Percentiles rank a stretch among this genome's conserved stretches.
phyloP scores from a whole-genome alignment of 1,140 invertebrate species.

The Hyles vespertilio region DNA sequence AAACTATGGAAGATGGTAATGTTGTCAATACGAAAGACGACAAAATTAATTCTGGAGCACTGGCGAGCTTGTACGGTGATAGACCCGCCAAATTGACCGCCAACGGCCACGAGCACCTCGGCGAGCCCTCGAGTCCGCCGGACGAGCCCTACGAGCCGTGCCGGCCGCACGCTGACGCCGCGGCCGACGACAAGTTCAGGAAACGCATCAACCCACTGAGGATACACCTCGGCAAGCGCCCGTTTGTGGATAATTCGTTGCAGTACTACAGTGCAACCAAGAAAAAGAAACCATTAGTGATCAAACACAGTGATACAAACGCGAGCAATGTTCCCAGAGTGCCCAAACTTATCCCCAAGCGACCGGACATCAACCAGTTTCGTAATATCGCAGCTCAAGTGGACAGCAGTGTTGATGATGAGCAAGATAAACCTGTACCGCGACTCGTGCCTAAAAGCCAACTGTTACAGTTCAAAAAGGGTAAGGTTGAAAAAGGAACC shows the following conservation, averaged over 20 bases:
- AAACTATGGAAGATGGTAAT: slow-evolving; percentile 75
- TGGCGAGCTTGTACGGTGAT: slow-evolving; percentile 53
- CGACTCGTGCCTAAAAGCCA: slow-evolving; percentile 68
- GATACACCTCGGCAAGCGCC: slow-evolving; percentile 65
- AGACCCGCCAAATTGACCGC: slow-evolving; percentile 49
- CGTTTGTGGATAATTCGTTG: slow-evolving; percentile 59
- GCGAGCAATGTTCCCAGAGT: slow-evolving; percentile 42
- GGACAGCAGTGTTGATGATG: slow-evolving; percentile 40
- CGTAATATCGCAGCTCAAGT: slow-evolving; percentile 48
- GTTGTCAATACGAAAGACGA: slow-evolving; percentile 58
- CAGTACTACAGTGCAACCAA: slow-evolving; percentile 47
- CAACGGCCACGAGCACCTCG: slow-evolving; percentile 59
- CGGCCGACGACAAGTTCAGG: slow-evolving; percentile 46
- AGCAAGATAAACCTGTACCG: slow-evolving; percentile 62
- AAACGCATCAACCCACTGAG: slow-evolving; percentile 65
- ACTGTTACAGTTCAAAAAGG: slow-evolving; percentile 60
- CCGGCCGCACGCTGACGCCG: slow-evolving; percentile 34
- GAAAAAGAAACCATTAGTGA: slow-evolving; percentile 48
- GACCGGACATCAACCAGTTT: slow-evolving; percentile 48
- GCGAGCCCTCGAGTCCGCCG: slow-evolving; percentile 45
- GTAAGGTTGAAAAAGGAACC: slow-evolving; percentile 60
- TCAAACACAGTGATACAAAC: slow-evolving; percentile 50
- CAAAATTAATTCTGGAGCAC: slow-evolving; percentile 44
- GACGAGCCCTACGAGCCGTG: slow-evolving; percentile 37
- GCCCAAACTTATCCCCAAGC: slow-evolving; percentile 61